Percentiles rank a stretch among this genome's conserved stretches.
Conservation (phyloP, 2,797 vertebrate species). For the Xiphorhynchus erythropygius region DNA sequence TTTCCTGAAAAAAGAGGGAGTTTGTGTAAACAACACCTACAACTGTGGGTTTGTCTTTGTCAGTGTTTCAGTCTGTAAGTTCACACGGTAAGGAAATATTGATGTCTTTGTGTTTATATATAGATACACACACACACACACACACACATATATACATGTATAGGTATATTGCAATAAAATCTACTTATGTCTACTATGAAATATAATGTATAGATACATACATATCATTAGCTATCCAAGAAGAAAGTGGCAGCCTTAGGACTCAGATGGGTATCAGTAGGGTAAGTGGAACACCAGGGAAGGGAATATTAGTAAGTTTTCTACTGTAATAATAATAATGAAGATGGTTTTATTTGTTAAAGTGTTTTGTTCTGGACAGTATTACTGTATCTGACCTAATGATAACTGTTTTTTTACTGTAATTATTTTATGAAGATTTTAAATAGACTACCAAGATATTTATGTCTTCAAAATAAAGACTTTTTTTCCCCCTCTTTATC, state of each 20-base stretch:
- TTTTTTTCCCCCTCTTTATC: not conserved
- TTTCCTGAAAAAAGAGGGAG: not conserved
- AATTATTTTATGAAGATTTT: not conserved
- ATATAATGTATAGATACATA: not conserved
- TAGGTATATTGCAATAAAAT: not conserved
- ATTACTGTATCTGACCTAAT: not conserved
- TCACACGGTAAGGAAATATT: not conserved
- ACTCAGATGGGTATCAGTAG: not conserved
- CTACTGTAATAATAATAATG: not conserved
- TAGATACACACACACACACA: not conserved
- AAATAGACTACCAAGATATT: not conserved
- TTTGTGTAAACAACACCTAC: not conserved
- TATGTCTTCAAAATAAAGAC: not conserved
- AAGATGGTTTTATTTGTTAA: not conserved
- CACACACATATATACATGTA: no score
- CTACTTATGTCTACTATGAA: not conserved
- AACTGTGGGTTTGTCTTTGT: not conserved
- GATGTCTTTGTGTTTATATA: not conserved
- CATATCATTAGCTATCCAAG: not conserved
- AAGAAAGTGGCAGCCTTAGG: not conserved
- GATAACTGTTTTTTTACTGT: not conserved
- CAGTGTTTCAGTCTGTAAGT: not conserved
- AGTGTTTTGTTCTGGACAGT: not conserved
- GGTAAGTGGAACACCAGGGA: not conserved
- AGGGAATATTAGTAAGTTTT: not conserved